phyloP scores from a whole-genome alignment of 2,888 invertebrate genomes.

The Eilema griseolum region DNA sequence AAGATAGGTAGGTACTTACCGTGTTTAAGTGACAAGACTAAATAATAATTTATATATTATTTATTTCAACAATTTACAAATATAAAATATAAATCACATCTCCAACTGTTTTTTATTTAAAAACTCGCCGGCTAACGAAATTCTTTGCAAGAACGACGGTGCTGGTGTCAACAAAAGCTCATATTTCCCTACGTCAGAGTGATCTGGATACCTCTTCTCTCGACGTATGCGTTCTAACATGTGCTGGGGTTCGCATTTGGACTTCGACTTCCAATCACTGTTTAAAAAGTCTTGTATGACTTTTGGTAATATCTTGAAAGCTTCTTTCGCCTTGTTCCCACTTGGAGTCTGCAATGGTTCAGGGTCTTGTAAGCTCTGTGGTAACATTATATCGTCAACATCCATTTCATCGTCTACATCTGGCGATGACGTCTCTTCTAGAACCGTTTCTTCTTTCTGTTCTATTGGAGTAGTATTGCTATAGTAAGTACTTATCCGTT shows the following conservation, averaged over 20 bases:
- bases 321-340: slow-evolving; percentile 70
- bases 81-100: slow-evolving; percentile 15
- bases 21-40: no score
- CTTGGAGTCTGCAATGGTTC: slow-evolving; percentile 70
- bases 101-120: slow-evolving; percentile 75
- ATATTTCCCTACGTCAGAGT: slow-evolving; percentile 88
- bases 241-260: slow-evolving; percentile 90
- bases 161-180: slow-evolving; percentile 92
- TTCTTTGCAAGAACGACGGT: slow-evolving; percentile 92
- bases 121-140: slow-evolving; percentile 94
- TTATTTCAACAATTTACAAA: slow-evolving; percentile 11
- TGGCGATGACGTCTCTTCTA: slow-evolving; percentile 40
- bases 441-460: slow-evolving; percentile 30
- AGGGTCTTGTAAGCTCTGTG: slow-evolving; percentile 56
- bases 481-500: slow-evolving; percentile 68
- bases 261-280: slow-evolving; percentile 81
- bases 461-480: slow-evolving; percentile 54
- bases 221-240: slow-evolving; percentile 90
- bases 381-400: slow-evolving; percentile 78
- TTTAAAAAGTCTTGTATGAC: slow-evolving; percentile 87
- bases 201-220: slow-evolving; percentile 87
- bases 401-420: slow-evolving; percentile 58
- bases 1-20: no score
- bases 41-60: background rate
- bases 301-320: slow-evolving; percentile 83